These are phyloP conservation scores for Neolamprologus hecqui DNA, from an alignment of 2,113 vertebrate species.

Conservation along the genomic window DNA sequence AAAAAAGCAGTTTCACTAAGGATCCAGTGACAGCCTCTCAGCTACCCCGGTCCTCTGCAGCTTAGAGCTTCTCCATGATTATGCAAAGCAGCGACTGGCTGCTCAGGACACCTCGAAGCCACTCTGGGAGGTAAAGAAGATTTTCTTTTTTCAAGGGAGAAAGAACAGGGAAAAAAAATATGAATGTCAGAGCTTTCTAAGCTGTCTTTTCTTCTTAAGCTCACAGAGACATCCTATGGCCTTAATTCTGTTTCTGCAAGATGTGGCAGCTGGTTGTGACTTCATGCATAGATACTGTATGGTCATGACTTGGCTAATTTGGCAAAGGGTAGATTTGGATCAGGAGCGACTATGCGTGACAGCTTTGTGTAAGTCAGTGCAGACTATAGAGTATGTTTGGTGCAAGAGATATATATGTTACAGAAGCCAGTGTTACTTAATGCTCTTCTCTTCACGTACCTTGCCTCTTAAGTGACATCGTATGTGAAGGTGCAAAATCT, in stretches of 20 bases:
- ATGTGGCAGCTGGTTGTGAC: constrained; percentile 17
- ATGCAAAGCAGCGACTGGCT: constrained; percentile 55
- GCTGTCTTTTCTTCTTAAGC: constrained; percentile 51
- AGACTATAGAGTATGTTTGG: background rate
- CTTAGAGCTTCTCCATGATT: constrained; percentile 50
- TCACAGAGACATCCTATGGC: constrained; percentile 24
- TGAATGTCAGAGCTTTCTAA: constrained; percentile 45
- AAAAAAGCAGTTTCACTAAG: background rate
- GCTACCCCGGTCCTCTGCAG: constrained; percentile 11
- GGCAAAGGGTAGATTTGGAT: constrained; percentile 21
- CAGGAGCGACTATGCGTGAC: background rate
- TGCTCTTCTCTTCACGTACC: background rate
- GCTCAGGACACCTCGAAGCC: constrained; percentile 53
- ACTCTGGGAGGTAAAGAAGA: constrained; percentile 54
- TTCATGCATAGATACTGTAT: background rate
- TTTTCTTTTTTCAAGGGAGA: constrained; percentile 40
- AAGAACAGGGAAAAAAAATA: constrained; percentile 32
- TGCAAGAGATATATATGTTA: background rate
- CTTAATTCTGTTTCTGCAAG: constrained; percentile 31
- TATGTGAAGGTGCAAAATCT: background rate
- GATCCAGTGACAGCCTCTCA: constrained; percentile 18
- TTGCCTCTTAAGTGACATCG: background rate
- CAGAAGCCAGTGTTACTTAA: background rate
- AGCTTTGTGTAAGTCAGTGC: constrained; percentile 9
- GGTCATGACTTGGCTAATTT: constrained; percentile 42